These are phyloP conservation scores for Erinaceus europaeus DNA, from an alignment of 2,113 vertebrate species.

Conservation along the genomic window DNA sequence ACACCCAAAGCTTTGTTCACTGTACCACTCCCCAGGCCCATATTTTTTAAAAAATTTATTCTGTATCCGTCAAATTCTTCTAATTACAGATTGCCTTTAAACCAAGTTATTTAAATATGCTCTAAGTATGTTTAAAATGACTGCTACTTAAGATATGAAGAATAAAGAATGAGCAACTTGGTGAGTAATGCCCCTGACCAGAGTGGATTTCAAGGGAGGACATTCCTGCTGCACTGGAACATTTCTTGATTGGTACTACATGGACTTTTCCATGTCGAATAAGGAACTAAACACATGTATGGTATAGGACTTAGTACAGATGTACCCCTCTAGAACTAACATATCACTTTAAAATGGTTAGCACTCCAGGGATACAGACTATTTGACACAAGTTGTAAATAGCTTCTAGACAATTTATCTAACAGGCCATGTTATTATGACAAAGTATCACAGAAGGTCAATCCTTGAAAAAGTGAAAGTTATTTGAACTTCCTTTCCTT, in stretches of 20 bases:
- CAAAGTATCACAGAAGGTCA: neutral
- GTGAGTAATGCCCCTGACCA: neutral
- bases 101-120: neutral
- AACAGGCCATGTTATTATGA: neutral
- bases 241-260: neutral
- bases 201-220: neutral
- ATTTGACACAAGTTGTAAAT: neutral
- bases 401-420: neutral
- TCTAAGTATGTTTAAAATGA: constrained; percentile 5
- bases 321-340: neutral
- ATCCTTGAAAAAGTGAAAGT: neutral
- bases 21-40: neutral
- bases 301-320: neutral
- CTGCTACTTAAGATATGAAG: neutral
- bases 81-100: neutral
- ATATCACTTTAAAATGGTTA: neutral
- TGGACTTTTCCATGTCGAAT: neutral
- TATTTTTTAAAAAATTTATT: constrained; percentile 8
- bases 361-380: neutral
- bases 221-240: neutral
- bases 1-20: neutral
- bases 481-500: constrained; percentile 40
- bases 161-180: neutral
- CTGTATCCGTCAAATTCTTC: neutral
- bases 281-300: neutral